Percentiles rank a stretch among this genome's conserved stretches.
phyloP scores from a whole-genome alignment of 2,888 invertebrate genomes.

The Allacma fusca region DNA sequence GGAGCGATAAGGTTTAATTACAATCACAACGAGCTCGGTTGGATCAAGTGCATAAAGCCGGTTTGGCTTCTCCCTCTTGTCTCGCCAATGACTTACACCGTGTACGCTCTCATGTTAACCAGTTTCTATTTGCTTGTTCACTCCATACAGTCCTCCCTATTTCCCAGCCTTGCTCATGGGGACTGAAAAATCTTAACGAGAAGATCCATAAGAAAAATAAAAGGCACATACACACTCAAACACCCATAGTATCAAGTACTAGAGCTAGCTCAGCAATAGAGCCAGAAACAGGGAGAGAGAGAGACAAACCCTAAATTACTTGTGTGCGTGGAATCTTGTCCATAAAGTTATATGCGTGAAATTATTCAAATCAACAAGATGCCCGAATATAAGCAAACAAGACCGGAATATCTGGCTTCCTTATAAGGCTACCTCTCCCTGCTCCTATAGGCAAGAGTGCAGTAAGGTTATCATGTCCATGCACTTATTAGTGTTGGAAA shows the following conservation, averaged over 20 bases:
- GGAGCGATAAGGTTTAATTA: constrained; percentile 48
- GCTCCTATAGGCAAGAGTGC: constrained; percentile 25
- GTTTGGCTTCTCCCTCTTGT: constrained; percentile 38
- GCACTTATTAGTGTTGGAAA: constrained; percentile 8
- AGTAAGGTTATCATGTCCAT: constrained; percentile 32
- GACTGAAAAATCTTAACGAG: too few species aligned
- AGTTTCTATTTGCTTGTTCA: constrained; percentile 41
- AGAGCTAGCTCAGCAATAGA: constrained; percentile 5
- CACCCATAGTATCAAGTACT: background rate
- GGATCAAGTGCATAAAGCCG: constrained; percentile 32
- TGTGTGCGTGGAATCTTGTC: constrained; percentile 16
- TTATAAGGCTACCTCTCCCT: constrained; percentile 46
- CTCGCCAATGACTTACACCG: constrained; percentile 32
- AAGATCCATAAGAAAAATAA: background rate
- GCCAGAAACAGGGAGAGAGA: constrained; percentile 22
- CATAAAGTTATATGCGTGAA: constrained; percentile 40
- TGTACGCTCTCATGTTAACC: constrained; percentile 37
- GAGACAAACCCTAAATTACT: constrained; percentile 37
- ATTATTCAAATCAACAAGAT: constrained; percentile 49
- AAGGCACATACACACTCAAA: background rate
- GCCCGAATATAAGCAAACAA: constrained; percentile 22
- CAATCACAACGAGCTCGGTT: constrained; percentile 45
- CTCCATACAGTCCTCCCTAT: background rate
- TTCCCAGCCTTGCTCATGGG: too few species aligned
- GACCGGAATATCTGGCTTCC: constrained; percentile 57